A percentile compares a stretch with the other conserved stretches of the same genome.
Conservation (phyloP, 1,140 invertebrate species). For the Heliconius eleuchia region DNA sequence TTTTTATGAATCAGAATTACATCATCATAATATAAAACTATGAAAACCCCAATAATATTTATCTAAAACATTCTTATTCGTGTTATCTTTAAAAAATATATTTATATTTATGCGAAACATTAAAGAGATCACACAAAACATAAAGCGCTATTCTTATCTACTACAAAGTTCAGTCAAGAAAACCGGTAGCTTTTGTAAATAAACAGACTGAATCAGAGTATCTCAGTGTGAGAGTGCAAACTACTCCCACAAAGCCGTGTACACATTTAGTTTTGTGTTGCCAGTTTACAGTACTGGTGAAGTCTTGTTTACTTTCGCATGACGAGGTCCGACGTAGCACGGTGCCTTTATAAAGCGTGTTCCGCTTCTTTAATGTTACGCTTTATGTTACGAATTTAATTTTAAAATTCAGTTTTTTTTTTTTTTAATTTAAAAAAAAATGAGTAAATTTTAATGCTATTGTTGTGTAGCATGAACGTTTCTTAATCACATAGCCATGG, state of each 20-base stretch:
- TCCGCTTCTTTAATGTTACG: not conserved
- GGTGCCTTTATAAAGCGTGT: not conserved
- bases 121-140: slow-evolving; percentile 5
- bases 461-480: too few species aligned
- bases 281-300: slow-evolving; percentile 28
- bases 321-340: slow-evolving; percentile 14
- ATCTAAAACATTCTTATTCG: not conserved
- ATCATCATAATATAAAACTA: too few species aligned
- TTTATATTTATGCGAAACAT: not conserved
- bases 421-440: too few species aligned
- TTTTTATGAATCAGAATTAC: too few species aligned
- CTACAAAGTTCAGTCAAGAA: slow-evolving; percentile 17
- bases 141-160: not conserved
- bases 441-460: too few species aligned
- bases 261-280: slow-evolving; percentile 26
- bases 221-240: slow-evolving; percentile 21
- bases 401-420: not conserved
- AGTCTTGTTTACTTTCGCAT: slow-evolving; percentile 27
- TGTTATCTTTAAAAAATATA: not conserved
- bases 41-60: not conserved
- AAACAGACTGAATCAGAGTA: slow-evolving; percentile 22
- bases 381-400: not conserved
- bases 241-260: slow-evolving; percentile 24
- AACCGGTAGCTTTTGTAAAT: slow-evolving; percentile 24
- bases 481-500: too few species aligned